phyloP scores from a whole-genome alignment of 2,797 vertebrate species.

The Cynopterus sphinx region DNA sequence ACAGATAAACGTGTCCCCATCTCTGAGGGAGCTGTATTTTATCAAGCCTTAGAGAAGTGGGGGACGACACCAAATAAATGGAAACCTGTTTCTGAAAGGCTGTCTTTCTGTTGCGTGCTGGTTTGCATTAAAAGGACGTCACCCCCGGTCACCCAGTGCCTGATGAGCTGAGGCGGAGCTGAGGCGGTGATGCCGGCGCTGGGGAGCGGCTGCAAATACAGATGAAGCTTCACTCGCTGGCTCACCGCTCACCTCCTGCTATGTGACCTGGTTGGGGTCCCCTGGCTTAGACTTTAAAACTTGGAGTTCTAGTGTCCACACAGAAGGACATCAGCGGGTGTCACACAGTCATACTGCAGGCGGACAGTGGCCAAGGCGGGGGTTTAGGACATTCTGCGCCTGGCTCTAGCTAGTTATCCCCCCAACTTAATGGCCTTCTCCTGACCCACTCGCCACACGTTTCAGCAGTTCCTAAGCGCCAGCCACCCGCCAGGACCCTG shows the following conservation, averaged over 20 bases:
- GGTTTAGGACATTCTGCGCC: background rate
- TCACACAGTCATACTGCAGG: background rate
- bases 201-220: too few species aligned
- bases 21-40: background rate
- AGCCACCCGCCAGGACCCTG: background rate
- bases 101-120: background rate
- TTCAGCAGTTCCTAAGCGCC: background rate
- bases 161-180: too few species aligned
- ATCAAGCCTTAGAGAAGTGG: background rate
- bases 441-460: background rate
- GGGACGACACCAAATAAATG: background rate
- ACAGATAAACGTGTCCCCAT: background rate
- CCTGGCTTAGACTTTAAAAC: background rate
- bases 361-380: accelerated
- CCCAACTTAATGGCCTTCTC: background rate
- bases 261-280: too few species aligned
- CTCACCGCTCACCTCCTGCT: too few species aligned
- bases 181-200: too few species aligned
- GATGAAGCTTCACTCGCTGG: too few species aligned
- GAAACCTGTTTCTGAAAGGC: background rate
- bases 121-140: too few species aligned
- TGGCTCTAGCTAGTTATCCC: background rate
- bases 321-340: background rate
- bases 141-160: too few species aligned
- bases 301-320: background rate